Percentiles rank a stretch among this genome's conserved stretches.
Evolutionary conservation across 2,888 invertebrate genomes (phyloP).

Genomic region (Masnerella sp.): DNA sequence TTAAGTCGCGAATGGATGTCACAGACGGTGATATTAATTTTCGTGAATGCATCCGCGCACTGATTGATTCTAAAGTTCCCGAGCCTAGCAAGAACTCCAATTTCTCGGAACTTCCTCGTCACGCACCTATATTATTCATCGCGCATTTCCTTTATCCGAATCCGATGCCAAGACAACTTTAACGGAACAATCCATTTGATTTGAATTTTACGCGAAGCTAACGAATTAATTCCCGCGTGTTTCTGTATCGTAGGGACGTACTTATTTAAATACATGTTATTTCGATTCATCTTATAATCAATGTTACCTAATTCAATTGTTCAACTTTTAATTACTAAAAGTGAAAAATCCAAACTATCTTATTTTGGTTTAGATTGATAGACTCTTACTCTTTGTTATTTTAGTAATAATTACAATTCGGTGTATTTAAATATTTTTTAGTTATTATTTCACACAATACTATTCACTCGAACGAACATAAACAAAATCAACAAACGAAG

Average conservation of each 20-base stretch:
- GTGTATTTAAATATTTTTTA: too few relatives aligned
- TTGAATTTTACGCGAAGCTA: slow-evolving; percentile 49
- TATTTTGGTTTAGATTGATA: too few relatives aligned
- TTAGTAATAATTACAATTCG: too few relatives aligned
- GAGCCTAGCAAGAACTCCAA: slow-evolving; percentile 67
- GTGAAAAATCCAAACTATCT: too few relatives aligned
- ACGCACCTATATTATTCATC: slow-evolving; percentile 58
- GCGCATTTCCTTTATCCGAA: slow-evolving; percentile 56
- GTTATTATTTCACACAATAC: too few relatives aligned
- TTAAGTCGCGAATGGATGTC: slow-evolving; percentile 72
- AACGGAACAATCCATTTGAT: slow-evolving; percentile 57
- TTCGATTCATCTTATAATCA: slow-evolving; percentile 11
- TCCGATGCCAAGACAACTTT: slow-evolving; percentile 53
- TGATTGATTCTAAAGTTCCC: slow-evolving; percentile 76
- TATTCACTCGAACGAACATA: too few relatives aligned
- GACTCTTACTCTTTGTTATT: too few relatives aligned
- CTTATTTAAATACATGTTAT: slow-evolving; percentile 6
- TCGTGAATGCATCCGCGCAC: slow-evolving; percentile 74
- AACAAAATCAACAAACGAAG: too few relatives aligned
- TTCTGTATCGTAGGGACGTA: slow-evolving; percentile 30
- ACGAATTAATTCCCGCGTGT: slow-evolving; percentile 50
- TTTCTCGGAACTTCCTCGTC: slow-evolving; percentile 59
- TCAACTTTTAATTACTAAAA: too few relatives aligned
- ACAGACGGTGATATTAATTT: slow-evolving; percentile 75
- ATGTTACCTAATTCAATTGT: too few relatives aligned